A percentile compares a stretch with the other conserved stretches of the same genome.
These are phyloP conservation scores for Ephydatia muelleri DNA, from an alignment of 37 sponge, comb jelly and placozoan genomes.

Conservation along the genomic window DNA sequence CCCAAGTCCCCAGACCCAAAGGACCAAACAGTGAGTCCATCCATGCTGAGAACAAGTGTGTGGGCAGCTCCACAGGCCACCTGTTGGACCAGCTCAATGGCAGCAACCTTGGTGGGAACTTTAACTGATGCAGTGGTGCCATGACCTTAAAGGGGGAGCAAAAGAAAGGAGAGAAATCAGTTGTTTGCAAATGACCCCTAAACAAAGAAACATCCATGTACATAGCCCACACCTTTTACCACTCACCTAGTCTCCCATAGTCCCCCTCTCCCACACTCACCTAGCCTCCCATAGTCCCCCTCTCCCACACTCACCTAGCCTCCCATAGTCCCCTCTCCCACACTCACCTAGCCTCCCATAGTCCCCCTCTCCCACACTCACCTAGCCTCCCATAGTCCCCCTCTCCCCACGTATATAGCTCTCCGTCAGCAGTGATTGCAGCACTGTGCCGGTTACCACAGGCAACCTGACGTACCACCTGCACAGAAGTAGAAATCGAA, in stretches of 20 bases:
- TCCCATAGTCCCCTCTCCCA: not conserved
- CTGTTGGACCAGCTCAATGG: constrained; percentile 48
- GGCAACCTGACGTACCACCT: constrained; percentile 65
- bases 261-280: not conserved
- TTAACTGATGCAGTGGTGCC: constrained; percentile 21
- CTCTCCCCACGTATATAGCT: constrained; percentile 95
- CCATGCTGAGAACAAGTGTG: constrained; percentile 76
- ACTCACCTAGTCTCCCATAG: not conserved
- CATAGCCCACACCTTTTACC: not conserved
- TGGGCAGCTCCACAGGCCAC: constrained; percentile 84
- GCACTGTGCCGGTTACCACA: constrained; percentile 92
- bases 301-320: not conserved
- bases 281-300: not conserved
- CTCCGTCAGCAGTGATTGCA: constrained; percentile 76
- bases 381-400: constrained; percentile 92
- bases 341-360: not conserved
- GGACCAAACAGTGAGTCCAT: constrained; percentile 80
- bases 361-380: constrained; percentile 16
- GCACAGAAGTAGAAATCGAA: not conserved
- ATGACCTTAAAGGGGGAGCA: constrained; percentile 44
- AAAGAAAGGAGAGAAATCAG: not conserved
- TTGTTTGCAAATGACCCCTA: not conserved
- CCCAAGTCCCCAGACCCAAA: constrained; percentile 86
- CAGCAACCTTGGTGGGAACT: constrained; percentile 52
- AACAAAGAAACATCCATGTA: not conserved